Evolutionary conservation across 2,888 invertebrate genomes (phyloP), one percentile per base, ranked within the genome.

Genomic region (Acrobasis suavella): DNA sequence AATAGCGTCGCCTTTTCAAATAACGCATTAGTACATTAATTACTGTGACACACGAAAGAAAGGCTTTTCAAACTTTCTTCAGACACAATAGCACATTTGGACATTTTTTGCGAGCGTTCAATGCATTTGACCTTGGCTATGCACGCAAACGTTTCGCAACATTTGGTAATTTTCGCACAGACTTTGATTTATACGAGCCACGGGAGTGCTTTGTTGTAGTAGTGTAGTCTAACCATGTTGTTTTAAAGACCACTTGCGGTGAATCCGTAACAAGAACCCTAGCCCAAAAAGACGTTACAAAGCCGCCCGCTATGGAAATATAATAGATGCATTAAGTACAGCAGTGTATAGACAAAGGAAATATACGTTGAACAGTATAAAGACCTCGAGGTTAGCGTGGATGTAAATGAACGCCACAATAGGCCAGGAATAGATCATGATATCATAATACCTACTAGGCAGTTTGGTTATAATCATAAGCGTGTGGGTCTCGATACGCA

Each of bases 161-260:
- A 86, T 89, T 90, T 87, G 87, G 83, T 78, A 72, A 83, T 80
- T 85, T 89, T 89, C 83, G 85, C 87, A 84, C 82, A 83, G 78
- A 78, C 77, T 65, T 77, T 91, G 89, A 92, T 91, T 91, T 91
- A 91, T 89, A 71, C 72, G 66, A 73, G 69, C 75, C 75, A 63
- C 72, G 72, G 73, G 72, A 75, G 62, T 74, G 76, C 81, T 83
- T 89, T 88, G 87, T 87, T 81, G 73, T 71, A 71, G 70, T 65
- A 62, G 67, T 67, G 69, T 69, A 73, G 72, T 65, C 72, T 65
- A 69, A 72, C 71, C 70, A 69, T 80, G 78, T 86, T 88, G 85
- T 89, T 85, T 85, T 83, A 83, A 82, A 80, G 82, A 88, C 89
- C 89, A 80, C 89, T 89, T 85, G 89, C 73, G 85, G 89, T 80